Base-by-base conservation (phyloP, 2,113 vertebrate genomes). In the Macaca mulatta region DNA sequence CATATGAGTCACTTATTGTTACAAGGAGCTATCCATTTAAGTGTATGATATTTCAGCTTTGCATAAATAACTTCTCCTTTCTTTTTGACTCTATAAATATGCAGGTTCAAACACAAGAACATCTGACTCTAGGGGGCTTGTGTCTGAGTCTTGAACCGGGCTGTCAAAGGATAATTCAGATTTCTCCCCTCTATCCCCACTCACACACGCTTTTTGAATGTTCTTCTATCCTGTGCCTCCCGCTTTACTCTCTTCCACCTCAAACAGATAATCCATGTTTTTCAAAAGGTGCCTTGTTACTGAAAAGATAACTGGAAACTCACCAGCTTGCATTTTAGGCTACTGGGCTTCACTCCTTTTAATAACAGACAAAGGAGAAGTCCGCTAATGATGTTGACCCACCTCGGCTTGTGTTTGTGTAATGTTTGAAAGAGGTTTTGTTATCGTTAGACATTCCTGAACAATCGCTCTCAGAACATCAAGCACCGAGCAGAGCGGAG, bases 401-500 rank as follows among this genome's bases (percentile, higher is more conserved):
- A 98, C 97, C 82, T 97, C 90, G 77, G 70, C 89, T 48, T n/a
- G 6, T 93, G 94, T 97, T 97, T 98, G 97, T 93, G 95, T 93
- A 77, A 61, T 35, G 87, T 89, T 79, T 96, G 96, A 97, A 97
- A 97, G 72, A 79, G 98, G 93, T 95, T 93, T 96, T 97, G 97
- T 98, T 98, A 95, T 98, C 96, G 69, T 92, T 94, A 95, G 93
- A 88, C 94, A 94, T 98, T 98, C 96, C 89, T 86, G 93, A 98
- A 97, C 94, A 96, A 96, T 74, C 82, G 13, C 59, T 95, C 86
- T 3, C 52, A 7, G 87, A 96, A 95, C 91, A 61, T 45, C 89
- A 89, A 93, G 75, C 88, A 17, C 74, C 8, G 72, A 79, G 89
- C 6, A 45, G 38, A 67, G 13, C 10, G 32, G 67, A 52, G 14